Percentiles rank a stretch among this genome's conserved stretches.
Conservation (phyloP, 2,113 vertebrate species). For the human region GRCh38 chr5:126000001-126000500, state of each 20-base stretch:
- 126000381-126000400: slow-evolving; percentile 75
- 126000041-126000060: not conserved
- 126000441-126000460: slow-evolving; percentile 78
- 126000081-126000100: not conserved
- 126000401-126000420: slow-evolving; percentile 73
- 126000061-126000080: slow-evolving; percentile 1
- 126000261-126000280: not conserved
- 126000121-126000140: not conserved
- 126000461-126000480: slow-evolving; percentile 78
- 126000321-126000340: slow-evolving; percentile 2
- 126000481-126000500: slow-evolving; percentile 75
- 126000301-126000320: slow-evolving; percentile 15
- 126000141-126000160: not conserved
- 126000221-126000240: not conserved
- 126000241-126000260: not conserved
- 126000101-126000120: not conserved
- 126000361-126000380: slow-evolving; percentile 72
- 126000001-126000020: not conserved
- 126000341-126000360: slow-evolving; percentile 18
- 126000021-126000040: not conserved
- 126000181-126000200: not conserved
- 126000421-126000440: slow-evolving; percentile 68
- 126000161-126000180: not conserved
- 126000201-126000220: not conserved
- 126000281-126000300: slow-evolving; percentile 43